Evolutionary conservation across 2,113 vertebrate genomes (phyloP), one percentile per base, ranked within the genome.

Genomic region (Pedionomus torquatus): DNA sequence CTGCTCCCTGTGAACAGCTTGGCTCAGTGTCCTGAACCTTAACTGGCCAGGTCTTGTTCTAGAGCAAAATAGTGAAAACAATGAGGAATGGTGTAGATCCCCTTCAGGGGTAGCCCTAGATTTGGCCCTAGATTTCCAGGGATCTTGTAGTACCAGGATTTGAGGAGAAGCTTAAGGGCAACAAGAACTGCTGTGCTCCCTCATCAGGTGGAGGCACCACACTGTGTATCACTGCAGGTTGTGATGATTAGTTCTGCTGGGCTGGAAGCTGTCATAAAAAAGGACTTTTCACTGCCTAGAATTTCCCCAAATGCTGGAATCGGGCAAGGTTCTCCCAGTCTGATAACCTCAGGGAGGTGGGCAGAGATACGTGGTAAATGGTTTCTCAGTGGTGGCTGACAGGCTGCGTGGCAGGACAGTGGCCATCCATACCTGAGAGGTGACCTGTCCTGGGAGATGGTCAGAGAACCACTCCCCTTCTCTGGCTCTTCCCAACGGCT

Each of bases 191-290:
- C 44, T 55, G 48, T 55, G 60, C 76, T 76, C 19, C 0, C 23
- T 65, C 16, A 5, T 55, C 13, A 5, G 31, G 44, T 51, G 64
- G 49, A 30, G 75, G 44, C 60, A 72, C 37, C 52, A 9, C 3
- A 6, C 37, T 26, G 1, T 64, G 2, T 19, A 10, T 63, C 2
- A 1, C 70, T 70, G 5, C 65, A 10, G 25, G 6, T 55, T 28
- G 17, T 20, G 21, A 17, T 43, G 57, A 1, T 54, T 2, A 12
- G 39, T 68, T 77, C 24, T 87, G 52, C 52, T 18, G 23, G 72
- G 72, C 54, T 77, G 63, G 43, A 58, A 58, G 72, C 66, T 71
- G 28, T 26, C 5, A 3, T 20, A 1, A 16, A 1, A 41, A 20
- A 46, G 46, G 46, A 11, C 58, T 77, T 70, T 63, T 44, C 17